These are phyloP conservation scores for Leuciscus waleckii DNA, from an alignment of 2,797 vertebrate genomes.

Conservation along the genomic window DNA sequence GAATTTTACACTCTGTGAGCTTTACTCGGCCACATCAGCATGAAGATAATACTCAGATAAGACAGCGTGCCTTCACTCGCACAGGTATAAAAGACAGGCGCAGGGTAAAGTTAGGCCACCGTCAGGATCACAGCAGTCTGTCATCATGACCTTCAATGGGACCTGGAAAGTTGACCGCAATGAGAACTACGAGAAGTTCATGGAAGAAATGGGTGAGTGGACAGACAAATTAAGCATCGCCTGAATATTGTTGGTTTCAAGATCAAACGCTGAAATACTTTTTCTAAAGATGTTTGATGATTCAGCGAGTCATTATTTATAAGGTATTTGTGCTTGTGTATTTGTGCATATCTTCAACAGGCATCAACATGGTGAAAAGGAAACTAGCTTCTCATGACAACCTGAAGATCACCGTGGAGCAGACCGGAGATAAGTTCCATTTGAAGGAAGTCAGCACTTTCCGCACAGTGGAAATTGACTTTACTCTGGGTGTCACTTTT, in stretches of 20 bases:
- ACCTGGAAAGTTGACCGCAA: constrained; percentile 89
- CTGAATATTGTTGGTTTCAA: not conserved
- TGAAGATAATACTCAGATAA: constrained; percentile 81
- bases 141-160: constrained; percentile 88
- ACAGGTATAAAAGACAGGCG: constrained; percentile 67
- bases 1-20: constrained; percentile 71
- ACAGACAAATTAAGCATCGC: not conserved
- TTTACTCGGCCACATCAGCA: constrained; percentile 90
- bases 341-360: constrained; percentile 68
- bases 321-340: not conserved
- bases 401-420: constrained; percentile 87
- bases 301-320: not conserved
- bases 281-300: not conserved
- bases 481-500: constrained; percentile 87
- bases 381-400: constrained; percentile 92
- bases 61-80: constrained; percentile 62
- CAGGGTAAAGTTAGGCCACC: constrained; percentile 55
- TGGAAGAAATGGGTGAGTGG: constrained; percentile 93
- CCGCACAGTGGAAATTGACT: constrained; percentile 85
- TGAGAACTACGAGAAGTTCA: constrained; percentile 96
- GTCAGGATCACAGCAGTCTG: constrained; percentile 12
- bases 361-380: constrained; percentile 89
- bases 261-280: not conserved
- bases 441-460: constrained; percentile 90
- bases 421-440: constrained; percentile 85